These are phyloP conservation scores for Colletes gigas DNA, from an alignment of 1,140 invertebrate genomes.

Conservation along the genomic window DNA sequence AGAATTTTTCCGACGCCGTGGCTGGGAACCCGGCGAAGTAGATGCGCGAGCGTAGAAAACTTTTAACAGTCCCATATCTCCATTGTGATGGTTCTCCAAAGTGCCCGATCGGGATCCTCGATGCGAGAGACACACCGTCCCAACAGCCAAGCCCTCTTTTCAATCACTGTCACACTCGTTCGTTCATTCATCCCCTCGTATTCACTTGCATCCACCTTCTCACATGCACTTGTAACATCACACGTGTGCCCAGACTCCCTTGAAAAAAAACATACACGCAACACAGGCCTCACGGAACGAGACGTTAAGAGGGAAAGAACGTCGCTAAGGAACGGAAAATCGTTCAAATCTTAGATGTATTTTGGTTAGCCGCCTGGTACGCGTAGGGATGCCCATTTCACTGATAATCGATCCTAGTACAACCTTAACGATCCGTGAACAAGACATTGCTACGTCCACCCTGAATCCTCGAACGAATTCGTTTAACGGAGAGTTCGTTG, in stretches of 20 bases:
- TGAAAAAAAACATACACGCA: constrained; percentile 56
- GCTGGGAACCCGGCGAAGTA: constrained; percentile 32
- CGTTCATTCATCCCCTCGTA: constrained; percentile 54
- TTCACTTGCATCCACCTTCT: constrained; percentile 56
- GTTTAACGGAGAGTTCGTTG: too few species aligned
- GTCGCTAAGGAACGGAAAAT: constrained; percentile 29
- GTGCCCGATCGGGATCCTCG: constrained; percentile 40
- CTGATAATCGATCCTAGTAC: constrained; percentile 59
- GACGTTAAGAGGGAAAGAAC: constrained; percentile 52
- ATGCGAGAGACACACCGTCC: constrained; percentile 44
- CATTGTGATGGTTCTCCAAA: constrained; percentile 60
- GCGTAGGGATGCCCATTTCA: constrained; percentile 61
- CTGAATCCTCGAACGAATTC: too few species aligned
- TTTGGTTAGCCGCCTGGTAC: constrained; percentile 45
- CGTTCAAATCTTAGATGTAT: constrained; percentile 32
- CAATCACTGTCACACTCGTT: constrained; percentile 63
- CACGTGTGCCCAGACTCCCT: constrained; percentile 22
- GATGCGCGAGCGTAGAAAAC: constrained; percentile 57
- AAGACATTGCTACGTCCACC: too few species aligned
- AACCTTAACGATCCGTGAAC: constrained; percentile 1
- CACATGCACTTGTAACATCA: constrained; percentile 61
- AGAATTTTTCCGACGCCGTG: constrained; percentile 34
- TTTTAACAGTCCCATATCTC: constrained; percentile 48
- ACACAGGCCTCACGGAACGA: constrained; percentile 46
- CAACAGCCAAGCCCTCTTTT: neutral